Evolutionary conservation across 2,888 invertebrate species (phyloP).

Genomic region (Syrista parreyssii): DNA sequence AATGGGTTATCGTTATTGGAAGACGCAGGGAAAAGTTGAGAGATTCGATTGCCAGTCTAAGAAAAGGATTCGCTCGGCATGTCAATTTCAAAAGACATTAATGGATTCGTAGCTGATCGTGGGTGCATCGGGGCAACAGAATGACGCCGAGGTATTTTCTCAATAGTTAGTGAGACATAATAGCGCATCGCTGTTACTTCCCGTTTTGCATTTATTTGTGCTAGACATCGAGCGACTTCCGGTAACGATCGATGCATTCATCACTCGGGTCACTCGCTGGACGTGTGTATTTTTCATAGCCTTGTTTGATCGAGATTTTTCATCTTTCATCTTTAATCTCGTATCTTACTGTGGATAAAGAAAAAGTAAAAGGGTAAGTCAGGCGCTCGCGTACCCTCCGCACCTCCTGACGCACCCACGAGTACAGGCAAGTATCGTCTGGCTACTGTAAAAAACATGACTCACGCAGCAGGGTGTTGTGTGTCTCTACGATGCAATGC

Average conservation of each 20-base stretch:
- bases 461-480: slow-evolving; percentile 43
- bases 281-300: too few species aligned
- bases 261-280: too few species aligned
- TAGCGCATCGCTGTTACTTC: too few species aligned
- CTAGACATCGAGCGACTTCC: slow-evolving; percentile 6
- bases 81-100: slow-evolving; percentile 66
- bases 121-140: slow-evolving; percentile 46
- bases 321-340: too few species aligned
- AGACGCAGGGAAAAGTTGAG: too few species aligned
- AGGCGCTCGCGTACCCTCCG: neutral
- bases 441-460: slow-evolving; percentile 63
- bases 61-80: slow-evolving; percentile 55
- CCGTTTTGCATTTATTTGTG: too few species aligned
- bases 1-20: slow-evolving; percentile 43
- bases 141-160: slow-evolving; percentile 57
- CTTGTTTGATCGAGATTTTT: too few species aligned
- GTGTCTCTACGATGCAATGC: slow-evolving; percentile 52
- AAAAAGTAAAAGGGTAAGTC: neutral
- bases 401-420: slow-evolving; percentile 29
- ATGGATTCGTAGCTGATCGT: slow-evolving; percentile 49
- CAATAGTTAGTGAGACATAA: too few species aligned
- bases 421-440: slow-evolving; percentile 59
- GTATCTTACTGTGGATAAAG: too few species aligned
- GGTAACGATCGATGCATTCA: too few species aligned
- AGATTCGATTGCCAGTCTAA: too few species aligned